Conservation (phyloP, 2,888 invertebrate genomes). For the Dioctria rufipes region DNA sequence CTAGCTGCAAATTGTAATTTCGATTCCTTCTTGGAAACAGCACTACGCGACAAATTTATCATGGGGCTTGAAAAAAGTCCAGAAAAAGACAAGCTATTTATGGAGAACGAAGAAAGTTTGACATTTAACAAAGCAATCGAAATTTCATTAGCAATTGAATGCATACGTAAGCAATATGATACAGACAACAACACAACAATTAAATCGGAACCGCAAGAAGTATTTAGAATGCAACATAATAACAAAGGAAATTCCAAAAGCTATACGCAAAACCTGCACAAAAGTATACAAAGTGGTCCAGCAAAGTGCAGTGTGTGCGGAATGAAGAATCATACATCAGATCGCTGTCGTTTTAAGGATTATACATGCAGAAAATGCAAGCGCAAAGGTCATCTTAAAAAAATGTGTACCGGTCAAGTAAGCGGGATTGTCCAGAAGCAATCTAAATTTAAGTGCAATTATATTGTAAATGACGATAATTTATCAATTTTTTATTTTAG, state of each 20-base stretch:
- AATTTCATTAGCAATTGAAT: constrained; percentile 56
- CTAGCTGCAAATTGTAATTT: constrained; percentile 49
- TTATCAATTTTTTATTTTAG: constrained; percentile 14
- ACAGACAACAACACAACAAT: constrained; percentile 5
- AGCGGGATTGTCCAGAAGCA: neutral
- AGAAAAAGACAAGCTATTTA: constrained; percentile 55
- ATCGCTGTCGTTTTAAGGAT: constrained; percentile 53
- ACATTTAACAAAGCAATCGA: constrained; percentile 54
- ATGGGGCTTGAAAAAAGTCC: constrained; percentile 46
- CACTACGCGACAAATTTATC: constrained; percentile 52
- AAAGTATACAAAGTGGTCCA: constrained; percentile 11
- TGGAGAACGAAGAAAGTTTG: constrained; percentile 53
- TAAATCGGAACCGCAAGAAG: constrained; percentile 36
- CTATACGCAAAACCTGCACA: neutral
- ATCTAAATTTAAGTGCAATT: neutral
- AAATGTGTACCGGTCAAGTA: constrained; percentile 49
- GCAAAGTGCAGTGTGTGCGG: constrained; percentile 53
- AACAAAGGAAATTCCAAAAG: neutral
- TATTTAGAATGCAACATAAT: neutral
- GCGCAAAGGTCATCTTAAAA: constrained; percentile 57
- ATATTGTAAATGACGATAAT: constrained; percentile 3
- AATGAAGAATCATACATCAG: constrained; percentile 51
- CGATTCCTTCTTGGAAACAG: constrained; percentile 33
- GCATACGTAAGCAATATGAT: constrained; percentile 55
- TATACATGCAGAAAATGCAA: constrained; percentile 57